Base-by-base conservation (phyloP, 2,888 invertebrate genomes). In the Apeira syringaria region DNA sequence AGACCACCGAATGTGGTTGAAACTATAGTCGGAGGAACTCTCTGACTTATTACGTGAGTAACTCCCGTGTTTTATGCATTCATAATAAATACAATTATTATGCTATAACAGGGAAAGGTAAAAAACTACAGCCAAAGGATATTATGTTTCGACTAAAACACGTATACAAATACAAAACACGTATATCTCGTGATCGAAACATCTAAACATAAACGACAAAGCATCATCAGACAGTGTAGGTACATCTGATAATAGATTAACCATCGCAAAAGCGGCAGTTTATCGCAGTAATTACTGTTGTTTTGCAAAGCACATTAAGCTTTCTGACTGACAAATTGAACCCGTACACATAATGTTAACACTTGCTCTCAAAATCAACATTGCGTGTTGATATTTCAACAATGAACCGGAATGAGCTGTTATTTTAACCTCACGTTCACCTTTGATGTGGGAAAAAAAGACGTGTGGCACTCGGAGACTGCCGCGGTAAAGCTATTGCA, bases 361-460 rank as follows among this genome's bases (percentile, higher is more conserved):
- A 73, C 73, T 72, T 70, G 61, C 59, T 60, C 46, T 61, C 57
- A 74, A 68, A 74, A 65, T 65, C 64, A 74, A 72, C 75, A 71
- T 56, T 60, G 50, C 46, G 44, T 70, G 66, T 72, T 72, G 64
- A 71, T 59, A 58, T 59, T 67, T 56, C 59, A 51, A 45, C 58
- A 56, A 54, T 44, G 55, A 38, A 55, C 56, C 55, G 47, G 46
- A 64, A 63, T 65, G 55, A 53, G 59, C 63, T 68, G 68, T 70
- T 71, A 67, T 72, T 73, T 61, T 35, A 65, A 64, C 60, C 44
- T 48, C 50, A 39, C 53, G 35, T 35, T 30, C 29, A 30, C 37
- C 43, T 47, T 43, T 48, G 38, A 38, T 35, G 36, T 36, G 8
- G 18, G 5, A 32, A 36, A 33, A 33, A n/a, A n/a, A n/a, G n/a